Evolutionary conservation across 2,888 invertebrate genomes (phyloP).

Genomic region (Leptopilina drosophilae): DNA sequence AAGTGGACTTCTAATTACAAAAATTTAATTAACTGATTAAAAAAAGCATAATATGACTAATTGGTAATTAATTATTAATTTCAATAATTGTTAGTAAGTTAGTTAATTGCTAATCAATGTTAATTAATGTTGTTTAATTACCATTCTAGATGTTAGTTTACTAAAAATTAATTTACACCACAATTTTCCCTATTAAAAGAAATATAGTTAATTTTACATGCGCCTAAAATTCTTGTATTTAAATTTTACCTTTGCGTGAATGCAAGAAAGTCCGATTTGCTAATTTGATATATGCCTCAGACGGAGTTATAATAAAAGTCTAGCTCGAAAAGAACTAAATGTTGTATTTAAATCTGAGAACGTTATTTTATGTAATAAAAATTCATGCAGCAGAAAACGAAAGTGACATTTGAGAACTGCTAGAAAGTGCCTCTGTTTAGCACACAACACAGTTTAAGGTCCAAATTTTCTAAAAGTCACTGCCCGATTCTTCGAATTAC

Average conservation of each 20-base stretch:
- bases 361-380: slow-evolving; percentile 16
- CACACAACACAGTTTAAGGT: slow-evolving; percentile 7
- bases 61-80: not conserved
- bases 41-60: too few relatives aligned
- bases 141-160: not conserved
- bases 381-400: slow-evolving; percentile 3
- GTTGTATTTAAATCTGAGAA: slow-evolving; percentile 1
- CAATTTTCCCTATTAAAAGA: not conserved
- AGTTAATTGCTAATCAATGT: too few relatives aligned
- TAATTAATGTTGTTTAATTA: not conserved
- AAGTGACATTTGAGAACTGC: slow-evolving; percentile 17
- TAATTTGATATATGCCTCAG: slow-evolving; percentile 28
- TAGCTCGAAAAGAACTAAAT: slow-evolving; percentile 5
- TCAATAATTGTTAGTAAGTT: too few relatives aligned
- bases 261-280: slow-evolving; percentile 3
- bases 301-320: slow-evolving; percentile 1
- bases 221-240: not conserved
- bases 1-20: not conserved
- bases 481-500: too few relatives aligned
- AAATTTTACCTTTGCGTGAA: not conserved
- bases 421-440: slow-evolving; percentile 16
- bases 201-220: not conserved
- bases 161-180: not conserved
- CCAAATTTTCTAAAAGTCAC: not conserved
- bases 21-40: too few relatives aligned